Evolutionary conservation across 2,113 vertebrate genomes (phyloP), one percentile per base, ranked within the genome.

Genomic region (Lophochroa leadbeateri): DNA sequence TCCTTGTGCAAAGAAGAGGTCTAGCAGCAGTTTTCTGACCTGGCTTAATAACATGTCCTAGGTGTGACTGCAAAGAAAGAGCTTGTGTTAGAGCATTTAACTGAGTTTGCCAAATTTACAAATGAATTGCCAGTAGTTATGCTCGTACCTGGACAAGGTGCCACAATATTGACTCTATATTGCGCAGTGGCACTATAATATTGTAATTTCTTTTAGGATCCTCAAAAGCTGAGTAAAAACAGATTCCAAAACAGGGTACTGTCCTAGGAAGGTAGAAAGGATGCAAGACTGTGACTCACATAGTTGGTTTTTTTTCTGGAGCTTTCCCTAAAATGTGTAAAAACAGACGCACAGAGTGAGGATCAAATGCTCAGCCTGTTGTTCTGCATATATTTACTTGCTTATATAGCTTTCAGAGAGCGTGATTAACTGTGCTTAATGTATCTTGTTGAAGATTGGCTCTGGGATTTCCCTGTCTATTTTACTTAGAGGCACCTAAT

Each of bases 401-500:
- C 41, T 49, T 50, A 39, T 19, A 31, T 16, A 77, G 53, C 41
- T 90, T 90, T 70, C 35, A 33, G 57, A 82, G 6, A 43, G 15
- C 2, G 1, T 25, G 29, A 63, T 79, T 79, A 83, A 23, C 39
- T 81, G 47, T 77, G 71, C 65, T 63, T 94, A 57, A 75, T 82
- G 10, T 33, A 29, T 49, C 63, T 86, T 78, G 37, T 86, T 88
- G 44, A 68, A 79, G 41, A 65, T 3, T 20, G 25, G 50, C 60
- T 53, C 50, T 86, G 90, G 82, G 82, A 86, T 95, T 92, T 93
- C 50, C 61, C 52, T 68, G 17, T 72, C 39, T 93, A 1, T 77
- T 92, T 94, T 41, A 58, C 33, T 86, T 60, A 25, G 47, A 8
- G 2, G 24, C 61, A 50, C n/a, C 21, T 43, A 58, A 41, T 67